Base-by-base conservation (phyloP, 2,113 vertebrate species). In the Charadrius vociferus region DNA sequence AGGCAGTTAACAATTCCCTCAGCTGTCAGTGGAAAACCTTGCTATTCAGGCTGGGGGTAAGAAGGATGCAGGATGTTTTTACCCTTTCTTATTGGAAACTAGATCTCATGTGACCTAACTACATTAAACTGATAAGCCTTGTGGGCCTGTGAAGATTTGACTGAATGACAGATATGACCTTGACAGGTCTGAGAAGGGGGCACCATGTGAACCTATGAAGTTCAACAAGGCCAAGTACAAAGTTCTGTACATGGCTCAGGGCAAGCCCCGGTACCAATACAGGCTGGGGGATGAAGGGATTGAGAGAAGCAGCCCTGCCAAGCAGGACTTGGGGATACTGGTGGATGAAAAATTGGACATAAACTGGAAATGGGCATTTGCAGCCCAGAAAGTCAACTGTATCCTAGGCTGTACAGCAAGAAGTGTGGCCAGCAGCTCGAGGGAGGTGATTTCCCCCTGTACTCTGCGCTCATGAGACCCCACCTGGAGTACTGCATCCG, bases 251-350 rank as follows among this genome's bases (percentile, higher is more conserved):
- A 7, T 34, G 27, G 13, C 10, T 9, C 24, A 3, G 45, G 22
- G 37, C 9, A 61, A 53, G 5, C 14, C 14, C 11, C 5, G 9
- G 1, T 14, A 26, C 9, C 20, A 81, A 12, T 43, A 43, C 21
- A 68, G 53, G 12, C 43, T 52, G 16, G 10, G 84, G 36, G 10
- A 43, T 36, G 12, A 81, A 81, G 20, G 30, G 12, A 36, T 19
- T 50, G 16, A 56, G 13, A 3, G 10, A 4, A 49, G 34, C 9
- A 49, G 34, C 9, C 37, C 49, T 49, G 15, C 6, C 0, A 2
- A 72, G 37, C 59, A 50, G 27, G 32, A 32, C 4, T 36, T 50
- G n/a, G 7, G 19, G 37, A 30, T 19, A 30, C 9, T 7, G 20
- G 6, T 24, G 24, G 20, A 43, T 72, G 12, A 43, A 84, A 68